Conservation (phyloP, 2,797 vertebrate genomes). For the Serranus cabrilla region DNA sequence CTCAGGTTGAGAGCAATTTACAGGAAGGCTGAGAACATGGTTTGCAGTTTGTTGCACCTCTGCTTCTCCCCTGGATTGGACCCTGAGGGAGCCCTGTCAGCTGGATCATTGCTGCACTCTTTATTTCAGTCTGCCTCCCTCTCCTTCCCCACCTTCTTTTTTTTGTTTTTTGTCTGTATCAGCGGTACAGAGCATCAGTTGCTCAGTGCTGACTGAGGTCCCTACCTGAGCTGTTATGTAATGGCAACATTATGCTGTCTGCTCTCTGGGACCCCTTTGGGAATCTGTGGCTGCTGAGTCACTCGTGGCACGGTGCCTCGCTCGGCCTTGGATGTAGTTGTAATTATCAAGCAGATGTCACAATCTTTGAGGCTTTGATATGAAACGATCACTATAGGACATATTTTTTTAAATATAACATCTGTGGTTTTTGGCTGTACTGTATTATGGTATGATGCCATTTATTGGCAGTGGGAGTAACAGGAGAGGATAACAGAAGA, state of each 20-base stretch:
- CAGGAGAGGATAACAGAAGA: not conserved
- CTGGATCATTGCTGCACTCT: constrained; percentile 40
- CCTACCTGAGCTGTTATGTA: constrained; percentile 53
- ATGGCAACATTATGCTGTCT: constrained; percentile 41
- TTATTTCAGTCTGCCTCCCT: constrained; percentile 35
- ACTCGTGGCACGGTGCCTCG: constrained; percentile 27
- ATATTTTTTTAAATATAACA: constrained; percentile 8
- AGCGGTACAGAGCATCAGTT: constrained; percentile 48
- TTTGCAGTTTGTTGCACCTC: constrained; percentile 41
- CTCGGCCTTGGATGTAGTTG: constrained; percentile 29
- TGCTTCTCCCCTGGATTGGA: constrained; percentile 24
- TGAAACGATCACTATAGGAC: constrained; percentile 5
- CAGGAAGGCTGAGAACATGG: constrained; percentile 35
- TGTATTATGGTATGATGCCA: not conserved
- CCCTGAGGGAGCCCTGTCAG: constrained; percentile 61
- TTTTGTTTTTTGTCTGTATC: constrained; percentile 32
- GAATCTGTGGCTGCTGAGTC: constrained; percentile 60
- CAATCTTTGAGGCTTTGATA: constrained; percentile 25
- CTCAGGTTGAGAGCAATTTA: constrained; percentile 44
- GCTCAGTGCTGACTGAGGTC: constrained; percentile 53
- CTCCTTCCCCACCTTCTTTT: constrained; percentile 5
- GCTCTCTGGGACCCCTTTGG: constrained; percentile 37
- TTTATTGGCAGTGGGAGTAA: constrained; percentile 1
- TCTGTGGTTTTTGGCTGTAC: not conserved
- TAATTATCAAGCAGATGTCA: constrained; percentile 39